phyloP scores from a whole-genome alignment of 2,113 vertebrate species.

The Oryctolagus cuniculus region DNA sequence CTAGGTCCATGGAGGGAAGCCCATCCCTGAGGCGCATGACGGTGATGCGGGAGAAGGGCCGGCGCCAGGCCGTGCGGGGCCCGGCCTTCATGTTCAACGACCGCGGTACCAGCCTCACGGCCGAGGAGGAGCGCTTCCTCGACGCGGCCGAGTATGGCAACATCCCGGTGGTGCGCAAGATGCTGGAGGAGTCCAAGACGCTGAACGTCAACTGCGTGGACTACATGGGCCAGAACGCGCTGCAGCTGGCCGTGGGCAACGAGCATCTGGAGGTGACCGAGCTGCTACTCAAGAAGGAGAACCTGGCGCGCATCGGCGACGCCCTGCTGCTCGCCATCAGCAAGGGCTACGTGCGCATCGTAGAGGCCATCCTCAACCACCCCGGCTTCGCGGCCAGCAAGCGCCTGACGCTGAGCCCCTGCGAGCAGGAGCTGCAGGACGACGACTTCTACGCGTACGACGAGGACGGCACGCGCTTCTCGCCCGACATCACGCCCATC shows the following conservation, averaged over 20 bases:
- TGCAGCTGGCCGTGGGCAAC: conserved; percentile 93
- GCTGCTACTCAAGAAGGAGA: conserved; percentile 92
- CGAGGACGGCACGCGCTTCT: conserved; percentile 94
- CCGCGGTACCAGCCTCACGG: conserved; percentile 90
- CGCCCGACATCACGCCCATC: conserved; percentile 94
- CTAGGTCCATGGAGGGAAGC: conserved; percentile 88
- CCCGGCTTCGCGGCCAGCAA: conserved; percentile 91
- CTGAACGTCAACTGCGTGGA: conserved; percentile 93
- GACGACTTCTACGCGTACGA: conserved; percentile 96
- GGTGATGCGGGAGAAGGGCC: conserved; percentile 91
- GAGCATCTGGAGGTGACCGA: conserved; percentile 93
- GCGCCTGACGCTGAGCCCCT: conserved; percentile 92
- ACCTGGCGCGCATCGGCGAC: conserved; percentile 94
- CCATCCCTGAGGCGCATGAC: conserved; percentile 88
- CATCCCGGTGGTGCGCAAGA: conserved; percentile 94
- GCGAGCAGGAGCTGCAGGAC: conserved; percentile 92
- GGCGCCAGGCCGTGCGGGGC: conserved; percentile 91
- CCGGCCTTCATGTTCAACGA: conserved; percentile 94
- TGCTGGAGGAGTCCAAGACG: conserved; percentile 92
- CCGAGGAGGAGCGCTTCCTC: conserved; percentile 92
- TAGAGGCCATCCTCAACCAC: conserved; percentile 93
- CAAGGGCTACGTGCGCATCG: conserved; percentile 95
- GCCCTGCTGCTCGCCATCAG: conserved; percentile 94
- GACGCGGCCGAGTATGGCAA: conserved; percentile 94
- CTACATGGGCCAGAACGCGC: conserved; percentile 93